A percentile compares a stretch with the other conserved stretches of the same genome.
Conservation (phyloP, 2,113 vertebrate species). For the Lonchura striata region DNA sequence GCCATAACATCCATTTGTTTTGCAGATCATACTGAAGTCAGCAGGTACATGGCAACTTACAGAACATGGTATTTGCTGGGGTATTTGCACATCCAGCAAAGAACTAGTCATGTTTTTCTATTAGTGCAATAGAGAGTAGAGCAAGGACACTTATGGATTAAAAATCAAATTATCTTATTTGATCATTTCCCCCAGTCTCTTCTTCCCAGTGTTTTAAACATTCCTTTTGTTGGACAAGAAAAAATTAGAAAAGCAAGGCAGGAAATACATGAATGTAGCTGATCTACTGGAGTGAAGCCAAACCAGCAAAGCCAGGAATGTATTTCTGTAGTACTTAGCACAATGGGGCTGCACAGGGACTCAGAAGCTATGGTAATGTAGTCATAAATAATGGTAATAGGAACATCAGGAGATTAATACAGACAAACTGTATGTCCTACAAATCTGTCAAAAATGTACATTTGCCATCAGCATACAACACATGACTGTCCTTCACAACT, state of each 20-base stretch:
- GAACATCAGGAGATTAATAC: background rate
- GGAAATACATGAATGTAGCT: background rate
- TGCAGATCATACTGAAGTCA: background rate
- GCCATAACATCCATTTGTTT: background rate
- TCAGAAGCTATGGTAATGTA: background rate
- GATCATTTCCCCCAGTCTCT: background rate
- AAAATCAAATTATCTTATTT: background rate
- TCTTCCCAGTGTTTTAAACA: background rate
- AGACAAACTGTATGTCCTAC: background rate
- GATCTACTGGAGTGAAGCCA: background rate
- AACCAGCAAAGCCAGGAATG: background rate
- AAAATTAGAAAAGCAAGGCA: background rate
- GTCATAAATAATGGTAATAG: slow-evolving; percentile 20
- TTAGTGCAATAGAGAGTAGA: background rate
- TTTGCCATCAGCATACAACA: slow-evolving; percentile 8
- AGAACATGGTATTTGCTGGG: background rate
- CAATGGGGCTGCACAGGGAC: background rate
- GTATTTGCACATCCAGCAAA: background rate
- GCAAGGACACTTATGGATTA: background rate
- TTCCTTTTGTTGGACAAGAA: background rate
- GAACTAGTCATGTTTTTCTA: background rate
- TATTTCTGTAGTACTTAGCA: background rate
- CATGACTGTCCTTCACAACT: slow-evolving; percentile 2
- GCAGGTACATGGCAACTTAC: background rate
- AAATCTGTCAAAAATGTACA: slow-evolving; percentile 1